Percentiles rank a stretch among this genome's conserved stretches.
Evolutionary conservation across 2,888 invertebrate species (phyloP).

Genomic region (Tetheella fluctuosa): DNA sequence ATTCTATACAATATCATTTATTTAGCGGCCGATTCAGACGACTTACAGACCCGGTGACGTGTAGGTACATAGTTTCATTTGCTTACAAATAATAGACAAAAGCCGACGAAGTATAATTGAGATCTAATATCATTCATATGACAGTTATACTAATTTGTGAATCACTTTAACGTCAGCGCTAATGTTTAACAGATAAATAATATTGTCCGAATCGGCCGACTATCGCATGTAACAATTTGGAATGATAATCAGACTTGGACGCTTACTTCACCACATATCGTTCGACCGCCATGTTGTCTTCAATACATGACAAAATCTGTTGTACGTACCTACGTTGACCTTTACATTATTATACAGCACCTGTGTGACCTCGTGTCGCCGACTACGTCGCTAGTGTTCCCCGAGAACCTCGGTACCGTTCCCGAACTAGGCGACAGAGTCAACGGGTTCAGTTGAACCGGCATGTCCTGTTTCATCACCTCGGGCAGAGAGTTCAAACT

Average conservation of each 20-base stretch:
- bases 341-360: slow-evolving; percentile 90
- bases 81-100: background rate
- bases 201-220: background rate
- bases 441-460: slow-evolving; percentile 71
- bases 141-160: background rate
- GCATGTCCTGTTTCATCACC: slow-evolving; percentile 70
- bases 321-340: too few species aligned
- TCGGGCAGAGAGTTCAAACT: slow-evolving; percentile 77
- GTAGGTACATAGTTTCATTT: background rate
- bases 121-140: slow-evolving; percentile 2
- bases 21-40: background rate
- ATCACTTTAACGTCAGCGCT: background rate
- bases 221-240: slow-evolving; percentile 50
- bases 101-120: background rate
- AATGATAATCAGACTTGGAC: slow-evolving; percentile 75
- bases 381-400: slow-evolving; percentile 91
- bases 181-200: background rate
- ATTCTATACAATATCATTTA: slow-evolving; percentile 23
- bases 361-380: slow-evolving; percentile 88
- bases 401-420: slow-evolving; percentile 86
- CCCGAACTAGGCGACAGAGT: slow-evolving; percentile 69
- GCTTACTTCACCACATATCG: slow-evolving; percentile 36
- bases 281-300: slow-evolving; percentile 24
- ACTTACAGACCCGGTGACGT: background rate
- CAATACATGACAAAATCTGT: too few species aligned